Evolutionary conservation across 2,888 invertebrate species (phyloP), one percentile per base, ranked within the genome.

Genomic region (Hirtodrosophila cameraria): DNA sequence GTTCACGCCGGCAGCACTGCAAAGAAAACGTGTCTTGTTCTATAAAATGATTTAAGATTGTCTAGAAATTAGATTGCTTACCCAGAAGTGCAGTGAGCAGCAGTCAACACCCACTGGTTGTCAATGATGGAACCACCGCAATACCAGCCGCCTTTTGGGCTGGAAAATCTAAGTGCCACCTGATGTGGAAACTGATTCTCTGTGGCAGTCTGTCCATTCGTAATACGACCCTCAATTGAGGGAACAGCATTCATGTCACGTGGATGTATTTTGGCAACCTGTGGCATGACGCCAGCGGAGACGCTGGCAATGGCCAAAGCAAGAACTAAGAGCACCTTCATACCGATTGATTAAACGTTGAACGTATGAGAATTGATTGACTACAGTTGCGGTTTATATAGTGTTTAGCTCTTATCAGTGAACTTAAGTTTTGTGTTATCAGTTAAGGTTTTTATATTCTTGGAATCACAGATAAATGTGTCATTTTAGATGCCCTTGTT

Each of bases 91-190:
- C 89, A 89, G 62, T 89, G 89, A 54, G 88, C 89, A 20, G 89
- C 89, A 20, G 89, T 89, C 48, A 88, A 48, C 0, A 88, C 57
- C 65, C 72, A 88, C 1, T 27, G 9, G 2, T 52, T 60, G 15
- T 25, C 62, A 48, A 89, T 87, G 36, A 89, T 27, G 30, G 89
- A 83, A 33, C 87, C 89, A 58, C 89, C 89, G 48, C 89, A 89
- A 76, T 75, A 88, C 72, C 80, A 82, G 60, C 75, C 39, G 16
- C 79, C 73, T 33, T 35, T 42, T 35, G 55, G 15, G 53, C 75
- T 73, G 18, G 31, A 30, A 31, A 88, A 81, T 52, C 70, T 75
- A 1, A 89, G 75, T 36, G 81, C 89, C 13, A 87, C 79, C 69
- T 88, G 88, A 58, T 89, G 87, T 43, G 88, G 83, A 52, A 89